phyloP scores from a whole-genome alignment of 2,113 vertebrate species.

The Diphyllodes magnificus region DNA sequence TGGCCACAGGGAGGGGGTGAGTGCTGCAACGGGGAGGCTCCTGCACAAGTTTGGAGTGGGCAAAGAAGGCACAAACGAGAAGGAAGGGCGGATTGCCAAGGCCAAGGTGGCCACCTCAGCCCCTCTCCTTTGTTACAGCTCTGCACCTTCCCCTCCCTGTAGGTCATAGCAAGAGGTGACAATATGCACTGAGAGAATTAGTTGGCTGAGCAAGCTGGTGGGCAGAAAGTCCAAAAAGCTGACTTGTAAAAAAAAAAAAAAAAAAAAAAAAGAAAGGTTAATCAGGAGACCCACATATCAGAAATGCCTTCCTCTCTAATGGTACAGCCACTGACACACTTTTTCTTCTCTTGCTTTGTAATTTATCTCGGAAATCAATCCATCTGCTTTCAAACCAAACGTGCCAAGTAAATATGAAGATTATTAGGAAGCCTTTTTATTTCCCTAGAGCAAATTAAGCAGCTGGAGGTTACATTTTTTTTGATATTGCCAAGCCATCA shows the following conservation, averaged over 20 bases:
- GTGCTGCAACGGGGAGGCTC: background rate
- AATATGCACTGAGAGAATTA: background rate
- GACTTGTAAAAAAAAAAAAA: background rate
- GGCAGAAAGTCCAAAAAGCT: background rate
- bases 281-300: background rate
- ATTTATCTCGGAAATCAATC: background rate
- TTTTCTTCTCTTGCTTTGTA: background rate
- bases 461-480: background rate
- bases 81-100: background rate
- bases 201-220: background rate
- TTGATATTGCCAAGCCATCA: background rate
- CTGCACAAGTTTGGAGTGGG: background rate
- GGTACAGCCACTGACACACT: background rate
- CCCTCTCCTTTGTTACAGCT: fast-evolving
- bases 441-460: background rate
- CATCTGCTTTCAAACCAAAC: background rate
- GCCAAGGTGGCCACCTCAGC: background rate
- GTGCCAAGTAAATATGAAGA: background rate
- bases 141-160: background rate
- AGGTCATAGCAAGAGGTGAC: fast-evolving
- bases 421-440: background rate
- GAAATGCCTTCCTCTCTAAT: fast-evolving
- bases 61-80: background rate
- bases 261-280: background rate
- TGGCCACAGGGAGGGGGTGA: background rate